Evolutionary conservation across 2,113 vertebrate genomes (phyloP), one percentile per base, ranked within the genome.

Genomic region (Rhineura floridana): DNA sequence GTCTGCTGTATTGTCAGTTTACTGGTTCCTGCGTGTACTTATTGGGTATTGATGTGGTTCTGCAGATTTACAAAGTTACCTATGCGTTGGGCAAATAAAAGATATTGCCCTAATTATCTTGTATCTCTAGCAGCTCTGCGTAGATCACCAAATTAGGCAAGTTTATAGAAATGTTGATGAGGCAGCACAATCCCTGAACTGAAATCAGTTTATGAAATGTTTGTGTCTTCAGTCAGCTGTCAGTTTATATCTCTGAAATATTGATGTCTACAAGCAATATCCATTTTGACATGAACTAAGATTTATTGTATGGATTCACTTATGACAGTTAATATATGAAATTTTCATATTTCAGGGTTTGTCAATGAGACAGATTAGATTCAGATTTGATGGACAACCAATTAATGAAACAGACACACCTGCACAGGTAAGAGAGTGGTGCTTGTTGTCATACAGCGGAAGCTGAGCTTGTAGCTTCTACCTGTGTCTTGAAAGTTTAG

Each of bases 321-420:
- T 76, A n/a, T n/a, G n/a, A n/a, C n/a, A n/a, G n/a, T n/a, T n/a
- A n/a, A n/a, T n/a, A n/a, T n/a, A 12, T 12, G 8, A 11, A 46
- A 82, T 10, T 0, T 0, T 72, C 12, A 30, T 70, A 90, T 94
- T 91, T 4, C 92, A 99, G 98, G 98, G 98, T 73, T 97, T 99
- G 95, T 97, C 98, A 2, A 97, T 98, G 97, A 98, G 97, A 91
- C 97, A 99, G 96, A 98, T 99, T 91, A 95, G 97, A 62, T 99
- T 99, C 97, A 95, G 98, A 93, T 99, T 99, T 93, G 98, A 99
- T 75, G 99, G 98, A 80, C 98, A 99, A 73, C 98, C 98, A 4
- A 98, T 99, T 89, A 98, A 98, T 87, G 98, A 98, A 96, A 95
- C 96, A 8, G 98, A 99, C 93, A 99, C 99, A 46, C 98, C 99